phyloP scores from a whole-genome alignment of 2,888 invertebrate genomes.

The Subacronicta megacephala region DNA sequence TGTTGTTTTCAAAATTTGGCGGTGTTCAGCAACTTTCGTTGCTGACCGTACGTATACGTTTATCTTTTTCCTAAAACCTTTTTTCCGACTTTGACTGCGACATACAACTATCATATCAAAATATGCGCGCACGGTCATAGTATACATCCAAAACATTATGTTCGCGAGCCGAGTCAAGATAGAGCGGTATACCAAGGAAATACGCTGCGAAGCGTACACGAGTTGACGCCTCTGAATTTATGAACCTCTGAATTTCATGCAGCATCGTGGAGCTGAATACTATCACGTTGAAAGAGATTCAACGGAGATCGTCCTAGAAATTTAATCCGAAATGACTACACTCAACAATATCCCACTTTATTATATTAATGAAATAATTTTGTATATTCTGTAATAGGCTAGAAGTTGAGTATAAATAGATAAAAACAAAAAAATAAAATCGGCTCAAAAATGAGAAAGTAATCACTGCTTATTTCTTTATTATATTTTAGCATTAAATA shows the following conservation, averaged over 20 bases:
- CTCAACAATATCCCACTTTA: no score
- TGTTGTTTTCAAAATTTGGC: no score
- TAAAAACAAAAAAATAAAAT: no score
- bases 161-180: slow-evolving; percentile 58
- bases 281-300: slow-evolving; percentile 13
- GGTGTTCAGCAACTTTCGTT: no score
- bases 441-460: no score
- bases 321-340: slow-evolving; percentile 5
- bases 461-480: no score
- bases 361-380: no score
- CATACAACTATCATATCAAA: slow-evolving; percentile 28
- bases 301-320: slow-evolving; percentile 13
- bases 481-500: no score
- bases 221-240: slow-evolving; percentile 59
- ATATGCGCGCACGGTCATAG: slow-evolving; percentile 48
- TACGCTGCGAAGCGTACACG: slow-evolving; percentile 49
- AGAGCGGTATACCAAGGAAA: slow-evolving; percentile 58
- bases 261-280: slow-evolving; percentile 47
- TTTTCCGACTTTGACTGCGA: slow-evolving; percentile 20
- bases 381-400: no score
- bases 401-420: no score
- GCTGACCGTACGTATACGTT: no score
- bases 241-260: slow-evolving; percentile 51
- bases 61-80: no score
- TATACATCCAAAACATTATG: slow-evolving; percentile 62